phyloP scores from a whole-genome alignment of 2,113 vertebrate genomes.

The Sinocyclocheilus anophthalmus region DNA sequence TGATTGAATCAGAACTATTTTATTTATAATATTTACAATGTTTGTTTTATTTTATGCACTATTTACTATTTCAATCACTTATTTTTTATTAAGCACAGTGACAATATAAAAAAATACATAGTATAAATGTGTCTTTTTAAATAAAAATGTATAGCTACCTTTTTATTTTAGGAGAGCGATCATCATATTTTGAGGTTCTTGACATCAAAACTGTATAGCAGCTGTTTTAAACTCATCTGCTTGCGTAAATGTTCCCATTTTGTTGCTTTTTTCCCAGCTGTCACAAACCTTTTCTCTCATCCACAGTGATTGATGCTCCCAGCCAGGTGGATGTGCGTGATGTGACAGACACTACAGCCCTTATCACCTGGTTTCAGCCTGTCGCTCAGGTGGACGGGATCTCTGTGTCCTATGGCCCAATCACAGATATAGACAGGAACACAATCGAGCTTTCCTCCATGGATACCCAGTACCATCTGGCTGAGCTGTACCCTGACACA shows the following conservation, averaged over 20 bases:
- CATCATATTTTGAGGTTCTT: background rate
- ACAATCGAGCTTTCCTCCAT: slow-evolving; percentile 82
- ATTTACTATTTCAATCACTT: background rate
- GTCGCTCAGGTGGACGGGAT: slow-evolving; percentile 86
- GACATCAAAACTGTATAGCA: background rate
- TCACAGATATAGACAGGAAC: slow-evolving; percentile 75
- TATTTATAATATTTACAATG: background rate
- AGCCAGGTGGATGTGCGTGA: slow-evolving; percentile 90
- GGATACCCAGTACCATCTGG: slow-evolving; percentile 90
- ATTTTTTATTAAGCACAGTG: background rate
- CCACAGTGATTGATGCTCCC: slow-evolving; percentile 87
- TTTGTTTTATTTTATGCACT: background rate
- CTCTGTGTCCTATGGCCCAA: slow-evolving; percentile 84
- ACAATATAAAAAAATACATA: background rate
- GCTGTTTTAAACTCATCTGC: background rate
- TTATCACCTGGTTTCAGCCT: slow-evolving; percentile 93
- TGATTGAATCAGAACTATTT: background rate
- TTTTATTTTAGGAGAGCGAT: background rate
- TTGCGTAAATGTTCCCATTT: background rate
- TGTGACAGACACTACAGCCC: slow-evolving; percentile 88
- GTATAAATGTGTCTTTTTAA: background rate
- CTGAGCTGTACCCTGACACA: slow-evolving; percentile 84
- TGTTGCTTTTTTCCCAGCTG: background rate
- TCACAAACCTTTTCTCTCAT: background rate
- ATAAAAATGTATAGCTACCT: background rate